Percentiles rank a stretch among this genome's conserved stretches.
Conservation (phyloP, 2,113 vertebrate genomes). For the Channa maculata region DNA sequence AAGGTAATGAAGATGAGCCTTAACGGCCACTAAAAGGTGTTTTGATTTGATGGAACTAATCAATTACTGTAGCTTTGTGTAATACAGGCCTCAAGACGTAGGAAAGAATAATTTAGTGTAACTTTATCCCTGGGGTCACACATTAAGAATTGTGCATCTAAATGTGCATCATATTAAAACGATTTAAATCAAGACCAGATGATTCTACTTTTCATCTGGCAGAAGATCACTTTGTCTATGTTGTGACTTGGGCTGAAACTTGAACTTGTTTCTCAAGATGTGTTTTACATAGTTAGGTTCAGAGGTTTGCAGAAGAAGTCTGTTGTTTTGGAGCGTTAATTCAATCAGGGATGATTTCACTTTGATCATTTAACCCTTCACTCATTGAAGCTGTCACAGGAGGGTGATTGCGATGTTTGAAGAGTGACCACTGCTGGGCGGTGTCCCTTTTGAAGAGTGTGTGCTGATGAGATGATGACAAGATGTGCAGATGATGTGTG, state of each 20-base stretch:
- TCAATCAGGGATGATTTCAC: constrained; percentile 63
- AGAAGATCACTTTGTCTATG: constrained; percentile 3
- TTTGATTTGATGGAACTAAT: neutral
- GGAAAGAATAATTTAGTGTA: neutral
- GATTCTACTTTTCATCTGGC: constrained; percentile 13
- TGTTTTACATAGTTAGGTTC: constrained; percentile 24
- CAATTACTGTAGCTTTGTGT: neutral
- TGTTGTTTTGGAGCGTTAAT: constrained; percentile 61
- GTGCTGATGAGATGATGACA: constrained; percentile 60
- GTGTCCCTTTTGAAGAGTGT: constrained; percentile 57
- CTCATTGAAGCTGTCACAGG: constrained; percentile 26
- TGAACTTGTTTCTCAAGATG: constrained; percentile 18
- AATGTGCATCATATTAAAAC: constrained; percentile 1
- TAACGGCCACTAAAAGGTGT: neutral
- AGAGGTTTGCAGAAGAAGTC: constrained; percentile 11
- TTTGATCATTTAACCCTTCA: constrained; percentile 65
- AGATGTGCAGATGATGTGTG: constrained; percentile 45
- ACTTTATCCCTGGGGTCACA: neutral
- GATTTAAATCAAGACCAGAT: constrained; percentile 19
- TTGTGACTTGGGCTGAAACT: constrained; percentile 7
- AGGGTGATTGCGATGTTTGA: constrained; percentile 48
- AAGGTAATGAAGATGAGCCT: neutral
- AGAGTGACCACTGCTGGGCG: constrained; percentile 52
- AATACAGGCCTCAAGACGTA: neutral
- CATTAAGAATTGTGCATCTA: constrained; percentile 1